Conservation (phyloP, 2,888 invertebrate genomes). For the Zygogramma bicolorata region DNA sequence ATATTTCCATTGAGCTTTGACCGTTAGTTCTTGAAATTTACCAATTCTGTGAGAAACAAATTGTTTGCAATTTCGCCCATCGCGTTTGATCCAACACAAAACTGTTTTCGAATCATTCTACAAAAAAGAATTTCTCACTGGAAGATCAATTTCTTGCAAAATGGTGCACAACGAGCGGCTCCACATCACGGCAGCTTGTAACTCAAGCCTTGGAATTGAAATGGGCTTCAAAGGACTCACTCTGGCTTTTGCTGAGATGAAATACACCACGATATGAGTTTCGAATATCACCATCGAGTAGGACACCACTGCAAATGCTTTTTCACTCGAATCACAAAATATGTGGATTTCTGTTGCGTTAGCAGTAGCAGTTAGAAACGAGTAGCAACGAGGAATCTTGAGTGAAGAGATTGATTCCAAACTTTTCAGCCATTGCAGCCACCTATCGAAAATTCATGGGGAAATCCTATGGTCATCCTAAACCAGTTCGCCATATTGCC, state of each 20-base stretch:
- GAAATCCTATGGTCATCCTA: too few relatives aligned
- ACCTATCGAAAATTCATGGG: neutral
- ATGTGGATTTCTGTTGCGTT: too few relatives aligned
- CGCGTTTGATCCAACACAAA: neutral
- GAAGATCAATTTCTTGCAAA: too few relatives aligned
- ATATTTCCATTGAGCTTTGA: neutral
- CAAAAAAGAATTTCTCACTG: too few relatives aligned
- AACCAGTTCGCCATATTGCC: too few relatives aligned
- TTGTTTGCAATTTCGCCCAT: neutral
- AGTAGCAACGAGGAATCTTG: neutral
- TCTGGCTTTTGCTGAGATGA: neutral
- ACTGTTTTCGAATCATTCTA: too few relatives aligned
- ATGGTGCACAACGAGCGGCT: neutral
- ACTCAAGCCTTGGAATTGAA: neutral
- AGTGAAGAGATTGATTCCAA: neutral
- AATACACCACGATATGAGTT: neutral
- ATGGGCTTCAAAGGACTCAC: neutral
- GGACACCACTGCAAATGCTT: too few relatives aligned
- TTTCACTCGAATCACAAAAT: too few relatives aligned
- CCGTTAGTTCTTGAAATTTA: neutral
- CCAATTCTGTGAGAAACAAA: too few relatives aligned
- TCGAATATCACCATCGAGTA: neutral
- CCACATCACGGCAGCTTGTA: neutral
- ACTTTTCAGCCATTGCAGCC: neutral
- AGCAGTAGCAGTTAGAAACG: neutral